A percentile compares a stretch with the other conserved stretches of the same genome.
phyloP scores from a whole-genome alignment of 1,140 invertebrate species.

The Micrasema minimum region DNA sequence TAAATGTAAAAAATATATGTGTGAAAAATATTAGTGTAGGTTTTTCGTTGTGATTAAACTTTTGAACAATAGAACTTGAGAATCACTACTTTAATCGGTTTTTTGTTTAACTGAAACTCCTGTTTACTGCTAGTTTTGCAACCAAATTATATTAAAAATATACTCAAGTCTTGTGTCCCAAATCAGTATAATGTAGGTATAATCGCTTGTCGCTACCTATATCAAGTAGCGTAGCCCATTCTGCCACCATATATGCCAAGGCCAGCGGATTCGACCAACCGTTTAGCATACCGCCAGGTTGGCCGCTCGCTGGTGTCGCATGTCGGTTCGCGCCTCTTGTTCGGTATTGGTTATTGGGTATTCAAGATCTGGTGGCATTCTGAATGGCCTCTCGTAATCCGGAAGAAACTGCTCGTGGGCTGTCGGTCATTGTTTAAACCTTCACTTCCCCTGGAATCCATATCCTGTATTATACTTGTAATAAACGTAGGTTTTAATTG shows the following conservation, averaged over 20 bases:
- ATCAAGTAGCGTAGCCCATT: not conserved
- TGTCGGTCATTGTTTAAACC: too few species aligned
- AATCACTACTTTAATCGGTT: not conserved
- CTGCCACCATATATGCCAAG: slow-evolving; percentile 28
- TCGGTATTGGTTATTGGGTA: slow-evolving; percentile 21
- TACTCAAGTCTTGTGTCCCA: not conserved
- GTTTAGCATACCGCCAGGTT: slow-evolving; percentile 19
- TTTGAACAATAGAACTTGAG: not conserved
- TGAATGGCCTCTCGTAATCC: too few species aligned
- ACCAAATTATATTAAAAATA: not conserved
- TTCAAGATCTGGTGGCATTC: slow-evolving; percentile 19
- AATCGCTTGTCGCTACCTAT: not conserved
- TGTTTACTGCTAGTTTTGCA: not conserved
- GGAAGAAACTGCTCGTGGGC: too few species aligned
- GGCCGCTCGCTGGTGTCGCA: not conserved
- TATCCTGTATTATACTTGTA: too few species aligned
- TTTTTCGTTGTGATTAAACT: too few species aligned
- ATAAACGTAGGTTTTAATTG: too few species aligned
- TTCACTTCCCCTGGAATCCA: too few species aligned
- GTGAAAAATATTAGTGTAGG: too few species aligned
- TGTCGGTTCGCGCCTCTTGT: not conserved
- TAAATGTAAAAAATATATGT: too few species aligned
- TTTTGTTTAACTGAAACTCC: not conserved
- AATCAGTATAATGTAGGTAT: not conserved
- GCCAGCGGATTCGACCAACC: slow-evolving; percentile 12